phyloP scores from a whole-genome alignment of 2,797 vertebrate genomes.

The Psittacula echo region DNA sequence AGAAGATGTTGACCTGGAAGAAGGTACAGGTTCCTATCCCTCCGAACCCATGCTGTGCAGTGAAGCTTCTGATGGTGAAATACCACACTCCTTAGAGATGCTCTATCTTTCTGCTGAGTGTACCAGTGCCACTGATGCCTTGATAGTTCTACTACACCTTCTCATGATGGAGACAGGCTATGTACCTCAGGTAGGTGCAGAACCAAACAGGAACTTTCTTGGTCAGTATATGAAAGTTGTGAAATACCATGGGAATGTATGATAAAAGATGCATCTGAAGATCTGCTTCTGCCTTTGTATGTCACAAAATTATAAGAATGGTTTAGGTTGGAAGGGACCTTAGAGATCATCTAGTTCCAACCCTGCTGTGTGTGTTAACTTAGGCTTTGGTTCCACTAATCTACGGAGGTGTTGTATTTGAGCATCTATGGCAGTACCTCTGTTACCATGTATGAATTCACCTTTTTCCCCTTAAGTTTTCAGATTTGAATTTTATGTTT shows the following conservation, averaged over 20 bases:
- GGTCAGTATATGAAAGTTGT: neutral
- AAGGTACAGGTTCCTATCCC: constrained; percentile 58
- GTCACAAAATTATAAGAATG: neutral
- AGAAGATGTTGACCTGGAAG: constrained; percentile 64
- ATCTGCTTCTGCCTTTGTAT: neutral
- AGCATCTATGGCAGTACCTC: neutral
- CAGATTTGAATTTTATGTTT: neutral
- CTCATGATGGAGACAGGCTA: constrained; percentile 95
- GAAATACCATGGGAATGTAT: neutral
- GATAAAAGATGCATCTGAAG: neutral
- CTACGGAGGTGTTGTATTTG: accelerated
- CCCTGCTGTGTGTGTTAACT: neutral
- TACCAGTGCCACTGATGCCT: constrained; percentile 80
- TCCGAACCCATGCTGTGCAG: constrained; percentile 92
- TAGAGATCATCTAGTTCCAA: neutral
- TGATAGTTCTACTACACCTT: constrained; percentile 85
- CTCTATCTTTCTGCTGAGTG: constrained; percentile 83
- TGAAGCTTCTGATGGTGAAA: constrained; percentile 85
- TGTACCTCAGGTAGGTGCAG: constrained; percentile 81
- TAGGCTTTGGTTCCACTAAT: neutral
- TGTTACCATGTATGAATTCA: neutral
- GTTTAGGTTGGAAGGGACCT: neutral
- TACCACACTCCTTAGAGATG: constrained; percentile 88
- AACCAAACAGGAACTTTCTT: neutral
- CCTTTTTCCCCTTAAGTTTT: neutral